These are phyloP conservation scores for Aldabrachelys gigantea DNA, from an alignment of 2,113 vertebrate species.

Conservation along the genomic window DNA sequence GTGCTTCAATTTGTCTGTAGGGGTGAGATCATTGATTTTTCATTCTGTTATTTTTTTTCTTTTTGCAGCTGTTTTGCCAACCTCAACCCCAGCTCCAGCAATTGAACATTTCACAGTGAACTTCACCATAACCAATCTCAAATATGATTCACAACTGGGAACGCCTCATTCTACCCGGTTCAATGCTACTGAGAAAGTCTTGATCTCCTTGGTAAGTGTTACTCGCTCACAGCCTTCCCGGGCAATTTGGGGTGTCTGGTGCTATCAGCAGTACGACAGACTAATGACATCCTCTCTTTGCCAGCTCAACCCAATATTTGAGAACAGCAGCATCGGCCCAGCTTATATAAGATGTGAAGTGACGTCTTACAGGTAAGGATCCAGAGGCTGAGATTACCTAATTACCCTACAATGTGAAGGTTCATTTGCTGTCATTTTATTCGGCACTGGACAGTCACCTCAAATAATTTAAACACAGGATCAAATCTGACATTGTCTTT, in stretches of 20 bases:
- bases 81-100: background rate
- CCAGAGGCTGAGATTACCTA: rapidly evolving
- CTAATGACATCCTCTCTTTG: background rate
- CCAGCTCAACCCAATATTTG: slow-evolving; percentile 56
- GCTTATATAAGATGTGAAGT: slow-evolving; percentile 28
- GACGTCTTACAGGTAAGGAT: slow-evolving; percentile 36
- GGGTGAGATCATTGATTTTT: background rate
- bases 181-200: rapidly evolving
- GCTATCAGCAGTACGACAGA: background rate
- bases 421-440: background rate
- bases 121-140: slow-evolving; percentile 38
- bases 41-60: background rate
- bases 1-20: background rate
- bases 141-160: background rate
- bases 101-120: background rate
- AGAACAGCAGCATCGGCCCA: slow-evolving; percentile 33
- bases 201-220: rapidly evolving
- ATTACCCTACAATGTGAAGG: rapidly evolving
- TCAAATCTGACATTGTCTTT: background rate
- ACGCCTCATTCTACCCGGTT: background rate
- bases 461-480: background rate
- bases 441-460: background rate
- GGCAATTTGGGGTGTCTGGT: too few relatives aligned
- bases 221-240: rapidly evolving
- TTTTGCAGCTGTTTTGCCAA: background rate